Percentiles rank a stretch among this genome's conserved stretches.
Evolutionary conservation across 2,113 vertebrate species (phyloP).

Genomic region (Asarcornis scutulata): DNA sequence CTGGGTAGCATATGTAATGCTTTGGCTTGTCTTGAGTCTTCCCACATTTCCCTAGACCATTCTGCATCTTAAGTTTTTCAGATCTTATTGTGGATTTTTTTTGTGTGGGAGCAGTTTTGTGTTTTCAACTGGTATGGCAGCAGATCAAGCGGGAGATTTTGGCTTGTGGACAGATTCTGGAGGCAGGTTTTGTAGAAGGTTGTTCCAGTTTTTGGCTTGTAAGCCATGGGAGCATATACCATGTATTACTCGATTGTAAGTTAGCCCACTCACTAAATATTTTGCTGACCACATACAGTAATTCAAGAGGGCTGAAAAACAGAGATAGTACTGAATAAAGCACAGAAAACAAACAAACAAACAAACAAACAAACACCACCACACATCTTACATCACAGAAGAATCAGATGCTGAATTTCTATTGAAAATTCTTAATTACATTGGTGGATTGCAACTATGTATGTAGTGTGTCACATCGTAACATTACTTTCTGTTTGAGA

Average conservation of each 20-base stretch:
- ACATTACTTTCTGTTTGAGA: not conserved
- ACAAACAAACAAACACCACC: too few species aligned
- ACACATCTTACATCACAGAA: not conserved
- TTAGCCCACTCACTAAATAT: slow-evolving; percentile 63
- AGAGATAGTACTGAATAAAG: not conserved
- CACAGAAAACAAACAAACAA: not conserved
- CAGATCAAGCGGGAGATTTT: slow-evolving; percentile 64
- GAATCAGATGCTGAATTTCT: not conserved
- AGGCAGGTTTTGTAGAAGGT: slow-evolving; percentile 58
- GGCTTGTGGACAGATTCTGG: slow-evolving; percentile 31
- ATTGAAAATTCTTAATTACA: not conserved
- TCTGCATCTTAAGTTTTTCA: slow-evolving; percentile 56
- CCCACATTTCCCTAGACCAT: slow-evolving; percentile 56
- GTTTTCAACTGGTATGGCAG: slow-evolving; percentile 68
- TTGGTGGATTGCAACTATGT: not conserved
- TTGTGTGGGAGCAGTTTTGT: slow-evolving; percentile 67
- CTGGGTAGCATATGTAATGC: slow-evolving; percentile 43
- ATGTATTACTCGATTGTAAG: slow-evolving; percentile 44
- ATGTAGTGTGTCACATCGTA: not conserved
- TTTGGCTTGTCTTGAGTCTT: slow-evolving; percentile 60
- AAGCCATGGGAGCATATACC: slow-evolving; percentile 40
- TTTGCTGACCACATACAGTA: slow-evolving; percentile 42
- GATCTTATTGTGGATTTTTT: slow-evolving; percentile 53
- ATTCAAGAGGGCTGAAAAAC: slow-evolving; percentile 33
- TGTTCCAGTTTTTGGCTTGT: slow-evolving; percentile 38